Base-by-base conservation (phyloP, 2,888 invertebrate species). In the Limenitis camilla region DNA sequence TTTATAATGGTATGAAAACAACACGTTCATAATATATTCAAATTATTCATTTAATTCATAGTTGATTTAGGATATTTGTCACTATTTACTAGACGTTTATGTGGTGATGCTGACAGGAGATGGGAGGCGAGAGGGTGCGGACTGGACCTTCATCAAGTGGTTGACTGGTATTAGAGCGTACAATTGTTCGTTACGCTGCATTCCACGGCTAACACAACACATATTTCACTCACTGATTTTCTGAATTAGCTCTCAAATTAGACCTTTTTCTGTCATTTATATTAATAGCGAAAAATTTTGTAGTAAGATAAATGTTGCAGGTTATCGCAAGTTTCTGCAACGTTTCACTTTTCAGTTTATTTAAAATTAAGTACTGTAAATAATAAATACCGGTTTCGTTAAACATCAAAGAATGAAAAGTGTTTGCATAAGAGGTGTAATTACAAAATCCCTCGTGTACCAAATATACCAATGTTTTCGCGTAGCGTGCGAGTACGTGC, bases 121-220 rank as follows among this genome's bases (percentile, higher is more conserved):
- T 52, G 65, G 65, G 61, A 63, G 67, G 62, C 61, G 58, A 60
- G 64, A 59, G 62, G 58, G 67, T 61, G 61, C 59, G 62, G 65
- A 49, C 66, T 64, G 78, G 74, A 87, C 86, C 86, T 84, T 80
- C 83, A 83, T 87, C 86, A 87, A 86, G 78, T 78, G 78, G 76
- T 76, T 87, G 86, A 87, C 86, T 86, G 85, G 76, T 87, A 87
- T 87, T 86, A 86, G 78, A 74, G 76, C 74, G 69, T 72, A 76
- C 81, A 76, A 82, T 85, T 85, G 86, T 85, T 85, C 74, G 70
- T 76, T 67, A 72, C 74, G 74, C 66, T 74, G 73, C 82, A 82
- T 83, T 84, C 82, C 81, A 68, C 72, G 65, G 71, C 70, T 70
- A 71, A 76, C 68, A 75, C 73, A 74, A 76, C 75, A 75, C 75